Conservation (phyloP, 2,797 vertebrate genomes). For the Myotis pilosus region DNA sequence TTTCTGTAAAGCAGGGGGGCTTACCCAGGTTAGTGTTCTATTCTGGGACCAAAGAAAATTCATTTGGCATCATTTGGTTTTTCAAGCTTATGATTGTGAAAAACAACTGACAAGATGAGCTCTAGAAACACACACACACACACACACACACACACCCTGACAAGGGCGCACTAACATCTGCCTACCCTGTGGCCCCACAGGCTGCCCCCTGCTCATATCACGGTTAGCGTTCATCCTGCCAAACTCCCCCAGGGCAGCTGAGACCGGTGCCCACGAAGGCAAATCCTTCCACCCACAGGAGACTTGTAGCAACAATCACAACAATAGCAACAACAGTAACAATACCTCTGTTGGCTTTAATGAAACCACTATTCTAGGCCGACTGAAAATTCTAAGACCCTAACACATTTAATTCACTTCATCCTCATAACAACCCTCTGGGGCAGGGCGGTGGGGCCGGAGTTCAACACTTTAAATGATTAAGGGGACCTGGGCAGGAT, state of each 20-base stretch:
- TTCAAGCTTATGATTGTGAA: not conserved
- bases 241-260: not conserved
- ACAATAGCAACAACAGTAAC: not conserved
- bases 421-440: not conserved
- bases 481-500: not conserved
- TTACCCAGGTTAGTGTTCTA: not conserved
- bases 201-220: not conserved
- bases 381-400: not conserved
- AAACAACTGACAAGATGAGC: not conserved
- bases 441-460: rapidly evolving
- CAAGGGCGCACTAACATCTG: not conserved
- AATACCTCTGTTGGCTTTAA: rapidly evolving
- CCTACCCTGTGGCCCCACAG: rapidly evolving
- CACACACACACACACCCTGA: not conserved
- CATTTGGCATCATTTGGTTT: not conserved
- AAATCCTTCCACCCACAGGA: not conserved
- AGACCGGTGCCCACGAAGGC: rapidly evolving
- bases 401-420: not conserved
- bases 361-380: too few relatives aligned
- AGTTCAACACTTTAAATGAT: not conserved
- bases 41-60: not conserved
- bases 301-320: not conserved
- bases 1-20: not conserved
- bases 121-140: not conserved
- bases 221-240: not conserved